A percentile compares a stretch with the other conserved stretches of the same genome.
These are phyloP conservation scores for Zonitis immaculata DNA, from an alignment of 2,888 invertebrate species.

Conservation along the genomic window DNA sequence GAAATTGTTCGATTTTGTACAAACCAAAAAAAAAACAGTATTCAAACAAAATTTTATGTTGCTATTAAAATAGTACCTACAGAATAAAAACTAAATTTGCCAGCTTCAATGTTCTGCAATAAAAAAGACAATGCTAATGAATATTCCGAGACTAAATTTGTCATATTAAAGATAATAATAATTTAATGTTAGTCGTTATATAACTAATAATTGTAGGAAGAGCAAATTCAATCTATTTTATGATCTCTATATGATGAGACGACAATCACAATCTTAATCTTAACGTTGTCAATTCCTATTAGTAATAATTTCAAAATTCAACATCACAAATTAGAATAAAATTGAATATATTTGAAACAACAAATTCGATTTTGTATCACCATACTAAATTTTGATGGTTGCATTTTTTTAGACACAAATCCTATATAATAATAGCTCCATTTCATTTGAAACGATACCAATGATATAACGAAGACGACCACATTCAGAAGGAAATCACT, in stretches of 20 bases:
- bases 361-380: background rate
- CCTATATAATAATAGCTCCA: background rate
- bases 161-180: background rate
- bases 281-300: background rate
- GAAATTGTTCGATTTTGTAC: background rate
- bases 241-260: background rate
- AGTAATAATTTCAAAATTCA: no score
- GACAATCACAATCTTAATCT: background rate
- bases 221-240: background rate
- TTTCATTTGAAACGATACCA: background rate
- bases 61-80: background rate
- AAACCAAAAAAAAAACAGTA: no score
- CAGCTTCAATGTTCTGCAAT: background rate
- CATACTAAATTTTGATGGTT: background rate
- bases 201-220: background rate
- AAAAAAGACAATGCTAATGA: background rate
- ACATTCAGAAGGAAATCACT: background rate
- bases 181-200: background rate
- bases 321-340: no score
- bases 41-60: background rate
- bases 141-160: background rate
- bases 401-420: background rate
- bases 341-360: no score
- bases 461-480: background rate
- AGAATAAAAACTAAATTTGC: background rate